Base-by-base conservation (phyloP, 2,113 vertebrate genomes). In the Macroglossus sobrinus region DNA sequence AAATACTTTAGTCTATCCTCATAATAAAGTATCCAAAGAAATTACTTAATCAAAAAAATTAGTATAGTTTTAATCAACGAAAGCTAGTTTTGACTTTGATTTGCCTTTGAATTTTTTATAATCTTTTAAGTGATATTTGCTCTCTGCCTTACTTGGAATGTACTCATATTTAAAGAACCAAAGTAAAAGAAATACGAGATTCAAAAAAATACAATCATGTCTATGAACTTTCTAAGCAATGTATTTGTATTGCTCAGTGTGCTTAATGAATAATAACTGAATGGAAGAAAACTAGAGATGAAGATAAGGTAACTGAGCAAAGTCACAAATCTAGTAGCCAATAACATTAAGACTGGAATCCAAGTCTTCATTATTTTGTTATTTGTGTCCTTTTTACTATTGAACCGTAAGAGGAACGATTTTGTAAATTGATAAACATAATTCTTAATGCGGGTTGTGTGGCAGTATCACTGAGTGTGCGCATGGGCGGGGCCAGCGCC, bases 1-100 rank as follows among this genome's bases (percentile, higher is more conserved):
- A 76, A 87, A 66, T 35, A 90, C 3, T 71, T 84, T 3, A 24
- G 40, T 80, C 68, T 59, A 24, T 35, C n/a, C 19, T 68, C 26
- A 35, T 45, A 40, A 61, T 57, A 57, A 72, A 71, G 4, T 93
- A 88, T 55, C 5, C 69, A 21, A 3, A 78, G 68, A 59, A 47
- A 86, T 84, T 87, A 40, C 16, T 63, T 89, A 24, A 47, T 72
- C 22, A 71, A 81, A 96, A 63, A 72, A 82, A 82, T 45, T 66
- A 87, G 9, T 30, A 35, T 1, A 64, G 43, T 43, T 22, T 66
- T 24, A 57, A 40, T n/a, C 43, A 78, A 30, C 8, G 15, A 53
- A 78, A n/a, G 30, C 43, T 63, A 30, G n/a, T 61, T 38, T 47
- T 47, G 16, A 64, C 7, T 15, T 59, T 68, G 30, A 38, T 64